phyloP scores from a whole-genome alignment of 2,113 vertebrate species.

The Oncorhynchus tshawytscha region DNA sequence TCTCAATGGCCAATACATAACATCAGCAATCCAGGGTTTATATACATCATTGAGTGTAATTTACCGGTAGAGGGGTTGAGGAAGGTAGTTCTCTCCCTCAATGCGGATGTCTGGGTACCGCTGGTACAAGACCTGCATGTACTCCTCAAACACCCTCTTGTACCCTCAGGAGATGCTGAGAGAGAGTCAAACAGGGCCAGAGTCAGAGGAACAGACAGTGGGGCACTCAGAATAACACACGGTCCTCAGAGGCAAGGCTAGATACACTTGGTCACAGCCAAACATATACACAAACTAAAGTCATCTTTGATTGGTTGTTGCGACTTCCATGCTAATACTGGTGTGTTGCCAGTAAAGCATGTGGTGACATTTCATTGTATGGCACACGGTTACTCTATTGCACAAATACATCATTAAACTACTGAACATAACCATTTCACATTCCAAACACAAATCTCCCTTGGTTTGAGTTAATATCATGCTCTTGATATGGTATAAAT shows the following conservation, averaged over 20 bases:
- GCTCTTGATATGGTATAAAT: background rate
- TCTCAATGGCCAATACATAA: too few species aligned
- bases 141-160: constrained; percentile 99
- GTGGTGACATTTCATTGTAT: background rate
- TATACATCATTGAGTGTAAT: constrained; percentile 20
- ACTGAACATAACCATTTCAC: too few species aligned
- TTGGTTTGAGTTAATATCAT: background rate
- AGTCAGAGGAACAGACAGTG: background rate
- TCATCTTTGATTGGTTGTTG: background rate
- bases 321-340: background rate
- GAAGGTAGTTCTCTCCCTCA: constrained; percentile 96
- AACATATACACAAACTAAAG: background rate
- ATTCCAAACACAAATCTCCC: background rate
- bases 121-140: constrained; percentile 98
- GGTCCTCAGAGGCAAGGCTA: background rate
- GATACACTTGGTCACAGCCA: background rate
- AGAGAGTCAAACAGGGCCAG: background rate
- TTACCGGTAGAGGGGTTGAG: constrained; percentile 92
- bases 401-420: too few species aligned
- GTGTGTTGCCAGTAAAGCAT: background rate
- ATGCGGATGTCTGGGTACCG: constrained; percentile 99
- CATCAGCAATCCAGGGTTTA: too few species aligned
- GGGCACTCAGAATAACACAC: background rate
- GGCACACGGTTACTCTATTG: background rate
- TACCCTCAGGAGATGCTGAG: constrained; percentile 97